Evolutionary conservation across 2,888 invertebrate species (phyloP), one percentile per base, ranked within the genome.

Genomic region (Acheta domesticus): DNA sequence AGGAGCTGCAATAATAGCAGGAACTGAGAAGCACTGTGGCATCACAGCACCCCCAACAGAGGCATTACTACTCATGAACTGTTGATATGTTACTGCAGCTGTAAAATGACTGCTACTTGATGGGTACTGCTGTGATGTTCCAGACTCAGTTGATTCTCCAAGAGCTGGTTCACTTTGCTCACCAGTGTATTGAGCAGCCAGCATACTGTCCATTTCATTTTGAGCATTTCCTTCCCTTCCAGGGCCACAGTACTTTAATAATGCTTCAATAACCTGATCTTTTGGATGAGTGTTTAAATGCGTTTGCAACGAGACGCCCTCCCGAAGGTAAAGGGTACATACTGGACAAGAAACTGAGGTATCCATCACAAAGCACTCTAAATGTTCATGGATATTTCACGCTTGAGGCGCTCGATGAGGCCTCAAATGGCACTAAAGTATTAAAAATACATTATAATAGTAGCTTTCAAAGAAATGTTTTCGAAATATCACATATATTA

Each of bases 221-320:
- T n/a, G 23, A 11, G 77, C 76, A 80, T 75, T 77, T 21, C 49
- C 50, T 62, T 73, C 78, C 16, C 62, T 50, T 74, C 77, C 75
- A 12, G 77, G 62, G 73, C 78, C 78, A 21, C 76, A 76, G 78
- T 78, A 77, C 48, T 77, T 82, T 2, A 83, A 80, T 82, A 96
- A 88, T 48, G 95, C 95, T 86, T 92, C 94, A 83, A 95, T 95
- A 78, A 96, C 94, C 87, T 94, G 94, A 84, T 95, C 95, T 87
- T 95, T 95, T 75, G 95, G 95, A 88, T 95, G 95, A 48, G 94
- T 95, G 85, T 94, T 92, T 86, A 96, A 89, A 86, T 95, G 95
- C 82, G 91, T 91, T 86, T 94, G 93, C 83, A 95, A 88, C 81
- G 93, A 91, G 88, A 95, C 95, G 80, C 95, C 95, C 87, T 93